phyloP scores from a whole-genome alignment of 1,140 invertebrate species.

The Camponotus vicinus region DNA sequence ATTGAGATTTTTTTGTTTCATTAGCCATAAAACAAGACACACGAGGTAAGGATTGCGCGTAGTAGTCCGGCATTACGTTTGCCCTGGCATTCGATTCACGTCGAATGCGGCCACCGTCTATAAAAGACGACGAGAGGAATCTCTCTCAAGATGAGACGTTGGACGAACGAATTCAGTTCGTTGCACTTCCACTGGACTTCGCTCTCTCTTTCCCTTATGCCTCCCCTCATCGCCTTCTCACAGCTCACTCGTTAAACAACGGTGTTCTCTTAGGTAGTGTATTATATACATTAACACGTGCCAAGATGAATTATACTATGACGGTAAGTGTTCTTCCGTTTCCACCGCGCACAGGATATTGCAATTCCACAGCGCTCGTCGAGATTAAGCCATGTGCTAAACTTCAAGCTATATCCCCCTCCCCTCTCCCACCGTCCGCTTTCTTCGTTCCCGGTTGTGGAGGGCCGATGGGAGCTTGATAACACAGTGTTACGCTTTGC shows the following conservation, averaged over 20 bases:
- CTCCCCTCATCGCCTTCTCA: constrained; percentile 28
- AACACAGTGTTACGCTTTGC: constrained; percentile 63
- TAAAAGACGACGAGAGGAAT: constrained; percentile 36
- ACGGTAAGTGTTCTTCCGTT: constrained; percentile 54
- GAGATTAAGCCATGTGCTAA: constrained; percentile 47
- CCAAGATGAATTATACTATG: constrained; percentile 49
- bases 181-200: not conserved
- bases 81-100: constrained; percentile 29
- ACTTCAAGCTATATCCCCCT: constrained; percentile 27
- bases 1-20: constrained; percentile 78
- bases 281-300: constrained; percentile 67
- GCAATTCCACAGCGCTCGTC: constrained; percentile 67
- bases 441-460: constrained; percentile 5
- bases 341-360: constrained; percentile 61
- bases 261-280: constrained; percentile 38
- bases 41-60: constrained; percentile 82
- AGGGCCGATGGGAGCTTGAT: constrained; percentile 48
- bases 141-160: not conserved
- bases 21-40: constrained; percentile 84
- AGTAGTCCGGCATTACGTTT: constrained; percentile 66
- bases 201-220: constrained; percentile 3
- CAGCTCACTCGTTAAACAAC: constrained; percentile 39
- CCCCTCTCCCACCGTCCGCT: constrained; percentile 8
- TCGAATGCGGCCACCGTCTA: not conserved
- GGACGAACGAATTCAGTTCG: constrained; percentile 18